A percentile compares a stretch with the other conserved stretches of the same genome.
These are phyloP conservation scores for Megaceryle torquata DNA, from an alignment of 2,113 vertebrate genomes.

Conservation along the genomic window DNA sequence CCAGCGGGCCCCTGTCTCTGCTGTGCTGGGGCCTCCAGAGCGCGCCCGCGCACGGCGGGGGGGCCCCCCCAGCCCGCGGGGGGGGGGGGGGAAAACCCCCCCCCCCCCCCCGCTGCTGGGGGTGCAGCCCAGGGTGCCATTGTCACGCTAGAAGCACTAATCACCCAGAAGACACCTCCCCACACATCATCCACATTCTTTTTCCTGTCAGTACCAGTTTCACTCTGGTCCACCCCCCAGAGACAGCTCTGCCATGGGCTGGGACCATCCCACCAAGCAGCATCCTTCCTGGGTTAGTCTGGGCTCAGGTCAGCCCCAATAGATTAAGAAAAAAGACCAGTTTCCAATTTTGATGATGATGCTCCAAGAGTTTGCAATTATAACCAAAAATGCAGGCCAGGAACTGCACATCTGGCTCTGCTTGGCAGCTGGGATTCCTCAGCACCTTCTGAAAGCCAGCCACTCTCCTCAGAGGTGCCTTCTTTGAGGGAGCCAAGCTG, in stretches of 20 bases:
- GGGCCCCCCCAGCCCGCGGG: neutral
- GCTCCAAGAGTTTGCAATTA: neutral
- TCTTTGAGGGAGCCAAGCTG: neutral
- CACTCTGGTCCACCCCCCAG: neutral
- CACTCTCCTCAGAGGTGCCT: neutral
- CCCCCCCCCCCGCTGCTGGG: neutral
- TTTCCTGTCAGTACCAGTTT: neutral
- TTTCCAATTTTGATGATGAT: neutral
- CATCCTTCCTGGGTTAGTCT: neutral
- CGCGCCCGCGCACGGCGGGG: too few species aligned
- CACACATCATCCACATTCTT: accelerated
- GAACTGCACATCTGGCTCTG: neutral
- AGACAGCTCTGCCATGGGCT: neutral
- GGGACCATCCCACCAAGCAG: accelerated
- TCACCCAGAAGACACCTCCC: neutral
- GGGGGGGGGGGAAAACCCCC: neutral
- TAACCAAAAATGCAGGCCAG: neutral
- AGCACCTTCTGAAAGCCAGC: neutral
- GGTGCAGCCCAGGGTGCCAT: neutral
- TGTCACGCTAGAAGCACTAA: neutral
- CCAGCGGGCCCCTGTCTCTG: too few species aligned
- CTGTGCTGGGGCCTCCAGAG: too few species aligned
- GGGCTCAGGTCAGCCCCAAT: neutral
- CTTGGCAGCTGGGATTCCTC: neutral
- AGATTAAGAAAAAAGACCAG: accelerated